phyloP scores from a whole-genome alignment of 2,797 vertebrate genomes.

The Brachyrhaphis roseni region DNA sequence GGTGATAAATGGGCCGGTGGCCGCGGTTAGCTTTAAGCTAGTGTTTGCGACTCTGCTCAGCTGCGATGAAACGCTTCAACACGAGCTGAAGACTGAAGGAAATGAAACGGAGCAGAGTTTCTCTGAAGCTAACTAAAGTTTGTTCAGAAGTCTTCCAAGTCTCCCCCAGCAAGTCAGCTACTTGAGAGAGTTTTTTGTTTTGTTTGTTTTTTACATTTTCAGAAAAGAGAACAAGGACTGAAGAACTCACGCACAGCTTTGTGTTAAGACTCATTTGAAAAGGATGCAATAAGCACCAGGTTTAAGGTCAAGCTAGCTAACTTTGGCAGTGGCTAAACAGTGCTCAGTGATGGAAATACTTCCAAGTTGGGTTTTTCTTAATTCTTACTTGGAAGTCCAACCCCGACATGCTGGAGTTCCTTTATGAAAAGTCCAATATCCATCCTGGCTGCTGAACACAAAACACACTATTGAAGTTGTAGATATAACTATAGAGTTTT shows the following conservation, averaged over 20 bases:
- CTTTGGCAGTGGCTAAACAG: slow-evolving; percentile 10
- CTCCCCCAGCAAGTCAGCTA: slow-evolving; percentile 6
- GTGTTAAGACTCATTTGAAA: not conserved
- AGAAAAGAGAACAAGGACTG: slow-evolving; percentile 4
- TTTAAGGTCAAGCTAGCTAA: not conserved
- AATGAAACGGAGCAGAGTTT: slow-evolving; percentile 20
- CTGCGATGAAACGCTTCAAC: slow-evolving; percentile 37
- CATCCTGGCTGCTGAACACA: not conserved
- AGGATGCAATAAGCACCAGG: not conserved
- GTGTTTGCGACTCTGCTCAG: slow-evolving; percentile 26
- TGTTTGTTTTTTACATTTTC: not conserved
- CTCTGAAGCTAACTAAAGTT: slow-evolving; percentile 22
- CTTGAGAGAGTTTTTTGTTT: too few species aligned
- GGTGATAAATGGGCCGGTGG: slow-evolving; percentile 60
- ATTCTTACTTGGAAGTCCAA: not conserved
- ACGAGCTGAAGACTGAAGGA: slow-evolving; percentile 42
- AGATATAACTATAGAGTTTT: not conserved
- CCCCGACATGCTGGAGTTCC: not conserved
- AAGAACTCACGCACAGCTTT: not conserved
- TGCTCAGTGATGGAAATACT: not conserved
- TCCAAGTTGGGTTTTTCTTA: not conserved
- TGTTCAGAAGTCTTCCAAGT: slow-evolving; percentile 10
- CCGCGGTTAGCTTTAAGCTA: slow-evolving; percentile 51
- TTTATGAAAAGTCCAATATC: not conserved
- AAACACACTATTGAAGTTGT: not conserved